Conservation (phyloP, 2,797 vertebrate genomes). For the Acanthis flammea region DNA sequence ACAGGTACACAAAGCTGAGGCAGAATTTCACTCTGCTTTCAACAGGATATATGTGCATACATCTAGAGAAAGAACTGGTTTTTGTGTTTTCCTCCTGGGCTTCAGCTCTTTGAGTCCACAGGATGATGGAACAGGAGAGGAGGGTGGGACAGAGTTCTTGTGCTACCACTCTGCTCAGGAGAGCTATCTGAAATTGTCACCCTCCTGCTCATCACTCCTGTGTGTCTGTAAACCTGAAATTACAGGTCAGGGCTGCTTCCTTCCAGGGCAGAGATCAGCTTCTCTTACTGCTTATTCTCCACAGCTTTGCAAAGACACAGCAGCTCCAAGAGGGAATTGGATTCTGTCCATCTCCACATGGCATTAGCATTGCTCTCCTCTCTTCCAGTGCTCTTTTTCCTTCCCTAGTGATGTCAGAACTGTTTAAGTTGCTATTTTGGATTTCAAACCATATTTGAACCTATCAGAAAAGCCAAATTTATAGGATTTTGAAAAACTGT, state of each 20-base stretch:
- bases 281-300: not conserved
- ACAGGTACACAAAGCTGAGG: not conserved
- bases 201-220: not conserved
- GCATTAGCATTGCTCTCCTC: not conserved
- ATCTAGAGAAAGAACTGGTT: not conserved
- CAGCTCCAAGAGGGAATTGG: not conserved
- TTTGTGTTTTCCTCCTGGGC: not conserved
- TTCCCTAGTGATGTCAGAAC: not conserved
- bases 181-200: not conserved
- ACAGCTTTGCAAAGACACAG: not conserved
- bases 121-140: not conserved
- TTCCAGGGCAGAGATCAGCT: not conserved
- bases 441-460: not conserved
- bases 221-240: not conserved
- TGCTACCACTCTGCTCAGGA: not conserved
- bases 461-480: not conserved
- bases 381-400: not conserved
- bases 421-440: not conserved
- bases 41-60: too few species aligned
- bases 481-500: not conserved
- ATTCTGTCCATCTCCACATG: not conserved
- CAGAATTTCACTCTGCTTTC: not conserved
- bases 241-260: not conserved
- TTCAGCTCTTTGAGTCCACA: not conserved
- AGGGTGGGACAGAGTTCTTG: not conserved